Evolutionary conservation across 2,797 vertebrate genomes (phyloP).

Genomic region (Sebastes diaconus): DNA sequence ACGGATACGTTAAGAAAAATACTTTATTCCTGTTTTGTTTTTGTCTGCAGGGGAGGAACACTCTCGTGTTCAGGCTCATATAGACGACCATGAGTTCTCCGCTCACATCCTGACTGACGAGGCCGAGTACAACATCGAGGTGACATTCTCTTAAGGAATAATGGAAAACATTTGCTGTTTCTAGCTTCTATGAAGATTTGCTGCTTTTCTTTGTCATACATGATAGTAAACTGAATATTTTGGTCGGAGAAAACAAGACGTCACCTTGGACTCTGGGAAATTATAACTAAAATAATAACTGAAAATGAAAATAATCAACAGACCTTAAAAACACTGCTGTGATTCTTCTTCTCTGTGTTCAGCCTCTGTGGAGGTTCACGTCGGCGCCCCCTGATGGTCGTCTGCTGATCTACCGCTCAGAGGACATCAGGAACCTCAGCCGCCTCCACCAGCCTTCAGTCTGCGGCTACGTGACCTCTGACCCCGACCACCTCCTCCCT

Average conservation of each 20-base stretch:
- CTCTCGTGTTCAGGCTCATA: constrained; percentile 93
- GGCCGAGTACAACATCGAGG: constrained; percentile 93
- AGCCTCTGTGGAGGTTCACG: constrained; percentile 96
- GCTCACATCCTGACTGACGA: constrained; percentile 90
- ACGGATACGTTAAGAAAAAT: fast-evolving
- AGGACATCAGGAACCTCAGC: constrained; percentile 92
- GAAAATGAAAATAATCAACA: too few relatives aligned
- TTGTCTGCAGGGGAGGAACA: constrained; percentile 87
- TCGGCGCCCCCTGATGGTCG: constrained; percentile 83
- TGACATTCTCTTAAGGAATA: constrained; percentile 29
- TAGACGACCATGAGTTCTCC: constrained; percentile 90
- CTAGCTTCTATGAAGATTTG: too few relatives aligned
- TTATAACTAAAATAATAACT: not conserved
- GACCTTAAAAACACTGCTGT: not conserved
- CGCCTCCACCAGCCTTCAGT: constrained; percentile 88
- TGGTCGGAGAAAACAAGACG: too few relatives aligned
- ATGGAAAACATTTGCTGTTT: too few relatives aligned
- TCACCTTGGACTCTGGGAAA: not conserved
- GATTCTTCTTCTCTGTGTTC: not conserved
- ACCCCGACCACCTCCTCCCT: constrained; percentile 79
- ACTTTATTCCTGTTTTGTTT: not conserved
- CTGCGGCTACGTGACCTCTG: constrained; percentile 88
- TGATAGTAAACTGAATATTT: too few relatives aligned
- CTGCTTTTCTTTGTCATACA: too few relatives aligned
- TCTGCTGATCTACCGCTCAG: constrained; percentile 91